These are phyloP conservation scores for Andrena haemorrhoa DNA, from an alignment of 2,888 invertebrate genomes.

Conservation along the genomic window DNA sequence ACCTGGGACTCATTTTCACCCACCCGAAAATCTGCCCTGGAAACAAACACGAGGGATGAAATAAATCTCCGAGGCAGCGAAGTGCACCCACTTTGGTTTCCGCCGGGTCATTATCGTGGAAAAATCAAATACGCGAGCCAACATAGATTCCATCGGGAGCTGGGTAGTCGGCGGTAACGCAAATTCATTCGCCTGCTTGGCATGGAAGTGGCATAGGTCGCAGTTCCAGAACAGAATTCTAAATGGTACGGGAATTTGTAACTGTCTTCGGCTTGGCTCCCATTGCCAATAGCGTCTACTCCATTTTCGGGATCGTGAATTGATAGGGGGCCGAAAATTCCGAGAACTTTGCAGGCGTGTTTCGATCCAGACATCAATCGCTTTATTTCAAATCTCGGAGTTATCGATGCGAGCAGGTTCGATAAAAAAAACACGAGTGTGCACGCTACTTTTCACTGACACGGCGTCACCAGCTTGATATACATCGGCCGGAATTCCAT, in stretches of 20 bases:
- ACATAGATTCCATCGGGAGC: conserved; percentile 16
- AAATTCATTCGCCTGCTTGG: conserved; percentile 50
- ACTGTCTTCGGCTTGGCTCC: neutral
- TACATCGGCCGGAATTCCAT: conserved; percentile 19
- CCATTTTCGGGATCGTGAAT: neutral
- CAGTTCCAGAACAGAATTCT: conserved; percentile 46
- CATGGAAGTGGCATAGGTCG: conserved; percentile 48
- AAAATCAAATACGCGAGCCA: conserved; percentile 41
- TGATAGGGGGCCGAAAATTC: neutral
- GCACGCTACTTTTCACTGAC: neutral
- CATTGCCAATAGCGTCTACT: conserved; percentile 38
- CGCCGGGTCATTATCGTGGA: conserved; percentile 27
- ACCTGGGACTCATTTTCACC: too few species aligned
- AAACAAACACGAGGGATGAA: neutral
- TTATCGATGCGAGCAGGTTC: too few species aligned
- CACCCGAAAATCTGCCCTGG: too few species aligned
- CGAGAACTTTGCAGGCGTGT: neutral
- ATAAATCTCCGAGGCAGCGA: conserved; percentile 1
- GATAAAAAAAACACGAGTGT: too few species aligned
- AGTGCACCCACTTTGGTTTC: conserved; percentile 3
- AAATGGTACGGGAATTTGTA: conserved; percentile 41
- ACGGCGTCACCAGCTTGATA: neutral
- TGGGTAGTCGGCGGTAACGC: conserved; percentile 7
- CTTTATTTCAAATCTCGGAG: too few species aligned
- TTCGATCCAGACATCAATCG: neutral